Conservation (phyloP, 2,113 vertebrate species). For the Hystrix brachyura region DNA sequence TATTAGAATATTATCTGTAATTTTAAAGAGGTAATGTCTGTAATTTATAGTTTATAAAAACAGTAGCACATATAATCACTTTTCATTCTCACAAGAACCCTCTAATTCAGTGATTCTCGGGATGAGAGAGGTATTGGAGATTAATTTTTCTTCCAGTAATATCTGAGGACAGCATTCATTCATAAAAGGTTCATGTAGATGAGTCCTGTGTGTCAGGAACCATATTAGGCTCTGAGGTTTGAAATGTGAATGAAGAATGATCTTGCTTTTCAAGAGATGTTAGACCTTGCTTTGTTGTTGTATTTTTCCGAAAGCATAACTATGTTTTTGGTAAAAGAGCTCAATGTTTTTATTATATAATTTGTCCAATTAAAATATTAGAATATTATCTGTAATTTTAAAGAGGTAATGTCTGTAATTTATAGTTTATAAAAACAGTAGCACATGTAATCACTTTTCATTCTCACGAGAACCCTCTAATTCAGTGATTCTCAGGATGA, state of each 20-base stretch:
- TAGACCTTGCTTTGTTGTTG: background rate
- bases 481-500: background rate
- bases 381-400: constrained; percentile 44
- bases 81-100: background rate
- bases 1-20: constrained; percentile 10
- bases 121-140: background rate
- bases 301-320: background rate
- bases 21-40: constrained; percentile 7
- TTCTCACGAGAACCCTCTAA: background rate
- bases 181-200: background rate
- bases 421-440: constrained; percentile 1
- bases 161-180: background rate
- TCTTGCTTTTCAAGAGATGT: background rate
- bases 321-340: background rate
- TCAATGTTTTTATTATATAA: background rate
- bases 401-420: constrained; percentile 21
- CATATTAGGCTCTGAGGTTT: background rate
- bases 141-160: background rate
- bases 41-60: constrained; percentile 39
- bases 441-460: background rate
- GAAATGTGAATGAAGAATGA: background rate
- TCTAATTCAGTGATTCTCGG: background rate
- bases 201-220: background rate
- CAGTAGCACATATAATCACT: background rate
- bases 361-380: constrained; percentile 14